Base-by-base conservation (phyloP, 53 echinoderm and acorn worm species). In the Henricia sp. region DNA sequence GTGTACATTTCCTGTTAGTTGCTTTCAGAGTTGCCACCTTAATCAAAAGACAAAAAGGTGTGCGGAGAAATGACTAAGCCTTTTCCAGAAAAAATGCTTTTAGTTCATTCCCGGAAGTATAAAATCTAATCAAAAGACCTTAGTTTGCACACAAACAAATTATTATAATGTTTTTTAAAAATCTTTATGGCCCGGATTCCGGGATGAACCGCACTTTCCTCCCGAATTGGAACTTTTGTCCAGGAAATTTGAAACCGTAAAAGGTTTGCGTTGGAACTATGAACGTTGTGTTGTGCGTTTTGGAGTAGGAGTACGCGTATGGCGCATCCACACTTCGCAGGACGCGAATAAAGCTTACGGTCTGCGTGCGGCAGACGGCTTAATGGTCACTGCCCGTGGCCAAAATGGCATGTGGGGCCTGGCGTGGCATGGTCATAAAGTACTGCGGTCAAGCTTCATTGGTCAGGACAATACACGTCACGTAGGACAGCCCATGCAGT, bases 341-440 rank as follows among this genome's bases (percentile, higher is more conserved):
- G 19, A 11, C 23, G n/a, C 64, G 23, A 33, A 26, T 63, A 80
- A 80, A 63, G 80, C 62, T 24, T 44, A 25, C 27, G 23, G 35
- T 4, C 6, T 44, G 62, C n/a, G n/a, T n/a, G n/a, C 63, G 77
- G 77, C 42, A 80, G 80, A 80, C 80, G 36, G 14, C 30, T 23
- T 80, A 80, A 80, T 62, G 4, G 13, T 17, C 34, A 2, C 17
- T 19, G 42, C 23, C 50, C 59, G 0, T 24, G 0, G 3, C 11
- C 63, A 46, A 14, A 3, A 17, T 44, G 80, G 80, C 80, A 80
- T 64, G 65, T 65, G 37, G 6, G 64, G 46, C 64, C 80, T 44
- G 63, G 80, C 50, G 64, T 64, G 48, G 33, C 10, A n/a, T n/a
- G n/a, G 6, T 28, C 6, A 12, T 13, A 60, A 10, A 33, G 62